Conservation (phyloP, 2,888 invertebrate genomes). For the Alsophila aescularia region DNA sequence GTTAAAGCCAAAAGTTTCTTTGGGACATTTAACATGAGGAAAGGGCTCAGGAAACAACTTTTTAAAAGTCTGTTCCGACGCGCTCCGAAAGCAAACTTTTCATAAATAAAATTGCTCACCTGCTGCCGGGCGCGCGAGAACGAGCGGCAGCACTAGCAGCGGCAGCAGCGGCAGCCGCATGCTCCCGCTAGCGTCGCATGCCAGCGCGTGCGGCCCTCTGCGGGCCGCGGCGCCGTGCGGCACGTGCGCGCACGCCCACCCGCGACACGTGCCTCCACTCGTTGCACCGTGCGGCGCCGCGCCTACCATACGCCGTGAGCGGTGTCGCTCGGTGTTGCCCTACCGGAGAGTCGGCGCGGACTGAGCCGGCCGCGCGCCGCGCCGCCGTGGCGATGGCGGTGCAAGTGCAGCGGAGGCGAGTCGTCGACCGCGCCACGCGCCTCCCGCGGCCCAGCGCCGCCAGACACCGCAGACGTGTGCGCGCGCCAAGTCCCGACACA, state of each 20-base stretch:
- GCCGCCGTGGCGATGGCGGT: conserved; percentile 42
- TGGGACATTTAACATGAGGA: no score
- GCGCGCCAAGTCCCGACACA: not conserved
- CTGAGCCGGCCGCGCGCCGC: conserved; percentile 52
- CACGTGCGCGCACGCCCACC: conserved; percentile 47
- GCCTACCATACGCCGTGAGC: conserved; percentile 52
- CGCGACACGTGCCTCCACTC: conserved; percentile 43
- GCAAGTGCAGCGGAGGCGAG: conserved; percentile 60
- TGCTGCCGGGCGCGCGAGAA: conserved; percentile 79
- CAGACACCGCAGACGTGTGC: conserved; percentile 20
- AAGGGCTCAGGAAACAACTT: no score
- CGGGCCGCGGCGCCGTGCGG: conserved; percentile 38
- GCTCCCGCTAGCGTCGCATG: conserved; percentile 77
- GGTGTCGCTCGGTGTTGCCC: conserved; percentile 56
- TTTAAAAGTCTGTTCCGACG: no score
- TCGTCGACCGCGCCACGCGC: conserved; percentile 53
- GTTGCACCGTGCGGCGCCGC: conserved; percentile 42
- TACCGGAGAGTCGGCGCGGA: conserved; percentile 70
- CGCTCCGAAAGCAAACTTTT: not conserved
- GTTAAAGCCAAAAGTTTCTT: no score
- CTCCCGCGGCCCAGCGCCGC: conserved; percentile 52
- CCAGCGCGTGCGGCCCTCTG: conserved; percentile 65
- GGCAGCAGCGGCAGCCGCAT: conserved; percentile 81
- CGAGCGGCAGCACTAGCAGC: conserved; percentile 79
- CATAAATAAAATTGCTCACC: conserved; percentile 55